phyloP scores from a whole-genome alignment of 2,797 vertebrate genomes.

The Sebastes hubbsi region DNA sequence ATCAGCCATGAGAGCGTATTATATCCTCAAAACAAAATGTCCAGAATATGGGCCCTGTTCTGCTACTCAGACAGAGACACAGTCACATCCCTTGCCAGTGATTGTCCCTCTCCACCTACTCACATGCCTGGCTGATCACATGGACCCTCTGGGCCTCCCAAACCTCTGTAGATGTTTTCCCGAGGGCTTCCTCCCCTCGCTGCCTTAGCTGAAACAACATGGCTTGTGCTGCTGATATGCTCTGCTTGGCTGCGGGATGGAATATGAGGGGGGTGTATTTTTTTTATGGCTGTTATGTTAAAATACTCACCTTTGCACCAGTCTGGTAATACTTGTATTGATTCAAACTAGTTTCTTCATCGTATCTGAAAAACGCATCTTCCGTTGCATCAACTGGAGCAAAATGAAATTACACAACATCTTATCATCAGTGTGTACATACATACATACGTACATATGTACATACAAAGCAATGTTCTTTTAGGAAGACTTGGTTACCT shows the following conservation, averaged over 20 bases:
- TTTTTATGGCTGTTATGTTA: not conserved
- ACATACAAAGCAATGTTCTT: not conserved
- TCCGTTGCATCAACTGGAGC: not conserved
- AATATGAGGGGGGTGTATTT: not conserved
- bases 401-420: not conserved
- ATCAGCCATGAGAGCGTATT: not conserved
- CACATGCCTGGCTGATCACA: constrained; percentile 45
- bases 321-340: not conserved
- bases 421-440: not conserved
- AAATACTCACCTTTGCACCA: not conserved
- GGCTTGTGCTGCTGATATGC: constrained; percentile 13
- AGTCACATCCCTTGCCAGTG: constrained; percentile 18
- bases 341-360: not conserved
- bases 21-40: constrained; percentile 1
- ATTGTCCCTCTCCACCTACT: constrained; percentile 32
- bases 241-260: not conserved
- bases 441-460: no score
- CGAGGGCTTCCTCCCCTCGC: not conserved
- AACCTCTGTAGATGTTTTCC: constrained; percentile 43
- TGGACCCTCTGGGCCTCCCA: constrained; percentile 25
- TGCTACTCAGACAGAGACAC: not conserved
- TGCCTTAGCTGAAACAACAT: constrained; percentile 6
- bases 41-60: not conserved
- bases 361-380: not conserved
- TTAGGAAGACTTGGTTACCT: not conserved